Conservation (phyloP, 2,888 invertebrate species). For the Apantesis nais region DNA sequence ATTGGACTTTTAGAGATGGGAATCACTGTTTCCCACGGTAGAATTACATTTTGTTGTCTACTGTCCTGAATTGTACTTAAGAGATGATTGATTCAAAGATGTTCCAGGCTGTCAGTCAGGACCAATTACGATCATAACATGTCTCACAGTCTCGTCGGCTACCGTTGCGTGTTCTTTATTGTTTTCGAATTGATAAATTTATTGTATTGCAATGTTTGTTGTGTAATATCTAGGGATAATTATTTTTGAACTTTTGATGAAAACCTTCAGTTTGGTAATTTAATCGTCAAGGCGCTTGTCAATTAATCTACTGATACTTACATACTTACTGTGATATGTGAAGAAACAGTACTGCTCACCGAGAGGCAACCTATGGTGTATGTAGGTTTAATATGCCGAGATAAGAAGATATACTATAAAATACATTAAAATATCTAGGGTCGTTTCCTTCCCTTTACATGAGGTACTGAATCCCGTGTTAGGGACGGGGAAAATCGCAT, state of each 20-base stretch:
- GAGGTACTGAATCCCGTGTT: too few species aligned
- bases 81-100: slow-evolving; percentile 33
- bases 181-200: slow-evolving; percentile 8
- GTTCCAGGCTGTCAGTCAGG: slow-evolving; percentile 17
- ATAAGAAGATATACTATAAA: not conserved
- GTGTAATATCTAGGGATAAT: slow-evolving; percentile 31
- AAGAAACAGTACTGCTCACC: not conserved
- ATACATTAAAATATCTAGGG: not conserved
- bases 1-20: slow-evolving; percentile 45
- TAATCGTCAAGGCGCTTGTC: slow-evolving; percentile 9
- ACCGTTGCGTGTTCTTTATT: slow-evolving; percentile 29
- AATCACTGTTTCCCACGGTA: slow-evolving; percentile 52
- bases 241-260: slow-evolving; percentile 43
- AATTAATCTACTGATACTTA: slow-evolving; percentile 6
- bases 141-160: not conserved
- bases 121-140: slow-evolving; percentile 11
- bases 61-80: slow-evolving; percentile 28
- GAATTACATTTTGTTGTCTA: slow-evolving; percentile 38
- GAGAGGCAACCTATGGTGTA: not conserved
- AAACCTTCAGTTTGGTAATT: slow-evolving; percentile 11
- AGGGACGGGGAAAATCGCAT: too few species aligned
- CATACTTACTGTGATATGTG: not conserved
- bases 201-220: slow-evolving; percentile 22
- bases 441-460: not conserved
- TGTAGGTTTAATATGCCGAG: not conserved